Evolutionary conservation across 2,888 invertebrate genomes (phyloP), one percentile per base, ranked within the genome.

Genomic region (Rotaria sp.): DNA sequence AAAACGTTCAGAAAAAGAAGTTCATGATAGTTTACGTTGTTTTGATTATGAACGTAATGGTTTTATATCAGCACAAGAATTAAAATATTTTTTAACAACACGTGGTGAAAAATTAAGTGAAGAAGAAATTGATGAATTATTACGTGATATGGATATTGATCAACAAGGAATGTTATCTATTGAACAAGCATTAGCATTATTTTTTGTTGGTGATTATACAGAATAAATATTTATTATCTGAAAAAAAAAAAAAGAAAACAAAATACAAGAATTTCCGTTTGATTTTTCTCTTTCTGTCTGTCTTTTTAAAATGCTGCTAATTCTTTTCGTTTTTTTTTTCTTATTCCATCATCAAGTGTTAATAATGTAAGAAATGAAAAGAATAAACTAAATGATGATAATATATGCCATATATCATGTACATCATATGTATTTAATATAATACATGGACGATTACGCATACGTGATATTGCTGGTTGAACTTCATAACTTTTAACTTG

Each of bases 321-420:
- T 80, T 86, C 85, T 50, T 57, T 80, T 50, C 86, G 50, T 84
- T 45, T 75, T 85, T 75, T 86, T 4, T 75, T 84, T 75, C 85
- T 86, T 15, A 86, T 86, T 35, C 86, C 86, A 84, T 86, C 86
- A 38, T 86, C 86, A 55, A 86, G 80, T 41, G 86, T 86, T 84
- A 86, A 85, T 55, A 86, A 80, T 88, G 94, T 93, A 93, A 95
- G 94, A 90, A 95, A 95, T n/a, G 94, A 94, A 88, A 95, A 93
- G 90, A 94, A 95, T 93, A 95, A 93, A 84, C 94, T 94, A 67
- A 93, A 93, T 0, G 95, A 94, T 18, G 95, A 95, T 67, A 95
- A 91, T 88, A 94, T 93, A 91, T 95, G 95, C 96, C 96, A 96
- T 84, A 94, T 93, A 90, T 96, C 96, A 91, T 96, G 96, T 55